Percentiles rank a stretch among this genome's conserved stretches.
Conservation (phyloP, 2,888 invertebrate genomes). For the Volucella zonaria region DNA sequence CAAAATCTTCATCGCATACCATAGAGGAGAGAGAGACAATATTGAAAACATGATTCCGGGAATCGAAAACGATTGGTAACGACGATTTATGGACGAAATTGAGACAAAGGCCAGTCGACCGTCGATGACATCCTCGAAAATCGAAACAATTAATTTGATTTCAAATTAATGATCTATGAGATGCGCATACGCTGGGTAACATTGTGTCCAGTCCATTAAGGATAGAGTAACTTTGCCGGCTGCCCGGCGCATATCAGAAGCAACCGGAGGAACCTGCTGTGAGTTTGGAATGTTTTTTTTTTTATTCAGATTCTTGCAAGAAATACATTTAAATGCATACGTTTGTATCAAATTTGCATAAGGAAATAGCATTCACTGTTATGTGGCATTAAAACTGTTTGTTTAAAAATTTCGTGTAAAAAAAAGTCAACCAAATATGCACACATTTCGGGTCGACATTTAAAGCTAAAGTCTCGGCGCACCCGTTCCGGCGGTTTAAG, state of each 20-base stretch:
- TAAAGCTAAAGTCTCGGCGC: no score
- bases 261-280: constrained; percentile 53
- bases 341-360: not conserved
- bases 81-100: constrained; percentile 72
- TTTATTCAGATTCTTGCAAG: no score
- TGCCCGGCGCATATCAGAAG: constrained; percentile 7
- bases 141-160: constrained; percentile 73
- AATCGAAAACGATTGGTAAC: constrained; percentile 68
- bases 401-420: no score
- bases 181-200: constrained; percentile 39
- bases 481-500: no score
- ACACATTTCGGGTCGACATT: no score
- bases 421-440: no score
- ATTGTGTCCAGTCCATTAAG: constrained; percentile 4
- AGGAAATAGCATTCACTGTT: no score
- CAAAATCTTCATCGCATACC: constrained; percentile 52
- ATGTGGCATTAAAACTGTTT: no score
- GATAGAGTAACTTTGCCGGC: not conserved
- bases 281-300: constrained; percentile 23
- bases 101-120: constrained; percentile 70
- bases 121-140: constrained; percentile 70
- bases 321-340: constrained; percentile 5
- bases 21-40: constrained; percentile 34
- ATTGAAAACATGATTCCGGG: constrained; percentile 71
- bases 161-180: constrained; percentile 66